Conservation (phyloP, 2,888 invertebrate genomes). For the Synanthedon myopaeformis region DNA sequence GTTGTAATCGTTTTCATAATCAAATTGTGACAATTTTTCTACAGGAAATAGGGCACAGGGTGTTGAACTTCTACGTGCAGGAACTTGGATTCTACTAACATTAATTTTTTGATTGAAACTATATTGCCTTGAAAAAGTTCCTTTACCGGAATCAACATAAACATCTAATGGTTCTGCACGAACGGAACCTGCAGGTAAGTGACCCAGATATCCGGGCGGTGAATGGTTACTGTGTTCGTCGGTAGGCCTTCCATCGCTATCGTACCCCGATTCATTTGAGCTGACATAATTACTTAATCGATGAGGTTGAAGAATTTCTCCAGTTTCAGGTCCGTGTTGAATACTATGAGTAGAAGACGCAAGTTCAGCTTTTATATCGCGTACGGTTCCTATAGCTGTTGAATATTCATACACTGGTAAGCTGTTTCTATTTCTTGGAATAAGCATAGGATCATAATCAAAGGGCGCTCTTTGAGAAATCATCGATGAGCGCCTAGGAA, state of each 20-base stretch:
- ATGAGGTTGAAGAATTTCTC: slow-evolving; percentile 72
- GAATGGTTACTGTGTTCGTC: slow-evolving; percentile 68
- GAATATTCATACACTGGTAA: slow-evolving; percentile 61
- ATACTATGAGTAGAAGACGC: slow-evolving; percentile 63
- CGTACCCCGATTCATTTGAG: slow-evolving; percentile 87
- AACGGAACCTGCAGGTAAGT: slow-evolving; percentile 39
- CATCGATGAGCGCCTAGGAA: slow-evolving; percentile 54
- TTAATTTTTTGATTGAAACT: slow-evolving; percentile 61
- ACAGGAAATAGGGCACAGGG: slow-evolving; percentile 59
- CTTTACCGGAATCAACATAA: slow-evolving; percentile 35
- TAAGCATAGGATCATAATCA: slow-evolving; percentile 63
- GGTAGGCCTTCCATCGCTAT: slow-evolving; percentile 78
- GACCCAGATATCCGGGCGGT: slow-evolving; percentile 65
- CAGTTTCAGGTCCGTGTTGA: slow-evolving; percentile 64
- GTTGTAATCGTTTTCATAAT: slow-evolving; percentile 40
- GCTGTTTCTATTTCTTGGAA: slow-evolving; percentile 62
- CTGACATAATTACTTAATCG: slow-evolving; percentile 80
- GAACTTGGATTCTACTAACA: slow-evolving; percentile 49
- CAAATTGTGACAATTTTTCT: slow-evolving; percentile 40
- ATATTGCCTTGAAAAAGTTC: slow-evolving; percentile 51
- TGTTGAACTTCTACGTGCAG: slow-evolving; percentile 56
- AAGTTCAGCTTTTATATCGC: slow-evolving; percentile 52
- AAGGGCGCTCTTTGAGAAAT: slow-evolving; percentile 53
- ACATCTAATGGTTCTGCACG: slow-evolving; percentile 29
- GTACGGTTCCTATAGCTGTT: slow-evolving; percentile 45